phyloP scores from a whole-genome alignment of 2,888 invertebrate species.

The Kryphioiulus occultus region DNA sequence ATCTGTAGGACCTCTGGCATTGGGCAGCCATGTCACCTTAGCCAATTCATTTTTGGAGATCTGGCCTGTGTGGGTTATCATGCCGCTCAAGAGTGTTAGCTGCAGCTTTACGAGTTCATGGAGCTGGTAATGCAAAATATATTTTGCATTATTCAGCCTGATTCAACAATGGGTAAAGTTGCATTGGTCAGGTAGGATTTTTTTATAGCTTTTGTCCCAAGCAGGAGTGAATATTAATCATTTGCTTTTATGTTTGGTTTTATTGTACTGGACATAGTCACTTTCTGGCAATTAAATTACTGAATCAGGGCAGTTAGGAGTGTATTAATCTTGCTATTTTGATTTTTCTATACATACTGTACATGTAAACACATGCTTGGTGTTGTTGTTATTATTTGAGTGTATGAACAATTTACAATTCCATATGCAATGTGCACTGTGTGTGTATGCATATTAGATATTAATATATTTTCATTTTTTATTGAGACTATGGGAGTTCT shows the following conservation, averaged over 20 bases:
- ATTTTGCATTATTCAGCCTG: neutral
- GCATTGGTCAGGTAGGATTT: neutral
- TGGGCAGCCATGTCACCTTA: neutral
- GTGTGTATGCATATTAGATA: no score
- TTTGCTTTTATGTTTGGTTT: neutral
- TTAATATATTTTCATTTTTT: neutral
- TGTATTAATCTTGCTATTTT: neutral
- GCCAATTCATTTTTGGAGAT: neutral
- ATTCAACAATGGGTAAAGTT: neutral
- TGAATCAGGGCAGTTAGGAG: neutral
- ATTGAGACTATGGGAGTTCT: neutral
- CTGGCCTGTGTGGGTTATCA: neutral
- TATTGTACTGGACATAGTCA: neutral
- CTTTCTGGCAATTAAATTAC: neutral
- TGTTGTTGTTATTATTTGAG: no score
- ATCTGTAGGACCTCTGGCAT: constrained; percentile 21
- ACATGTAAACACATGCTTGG: neutral
- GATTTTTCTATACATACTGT: neutral
- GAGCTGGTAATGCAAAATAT: neutral
- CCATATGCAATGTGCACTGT: no score
- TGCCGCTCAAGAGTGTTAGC: neutral
- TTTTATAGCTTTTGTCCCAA: neutral
- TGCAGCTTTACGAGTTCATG: neutral
- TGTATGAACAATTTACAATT: no score
- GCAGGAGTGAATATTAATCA: neutral